A percentile compares a stretch with the other conserved stretches of the same genome.
phyloP scores from a whole-genome alignment of 2,113 vertebrate species.

The Platysternon megacephalum region DNA sequence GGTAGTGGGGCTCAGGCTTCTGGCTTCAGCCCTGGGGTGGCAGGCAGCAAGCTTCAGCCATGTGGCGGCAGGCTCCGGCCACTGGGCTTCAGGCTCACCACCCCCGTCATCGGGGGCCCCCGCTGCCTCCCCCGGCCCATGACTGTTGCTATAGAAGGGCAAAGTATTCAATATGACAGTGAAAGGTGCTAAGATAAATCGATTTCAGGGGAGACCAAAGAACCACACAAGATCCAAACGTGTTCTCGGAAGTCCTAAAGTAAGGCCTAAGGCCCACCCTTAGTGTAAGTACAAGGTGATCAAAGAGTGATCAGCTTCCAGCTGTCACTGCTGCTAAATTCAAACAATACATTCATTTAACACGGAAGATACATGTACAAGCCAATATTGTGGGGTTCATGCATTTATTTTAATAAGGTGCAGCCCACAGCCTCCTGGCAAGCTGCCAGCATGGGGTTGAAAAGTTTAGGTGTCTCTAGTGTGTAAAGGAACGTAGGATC shows the following conservation, averaged over 20 bases:
- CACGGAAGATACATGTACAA: rapidly evolving
- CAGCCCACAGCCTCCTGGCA: background rate
- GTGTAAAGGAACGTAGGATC: background rate
- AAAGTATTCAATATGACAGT: background rate
- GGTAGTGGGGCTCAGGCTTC: no score
- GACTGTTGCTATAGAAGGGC: background rate
- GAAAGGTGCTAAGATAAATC: background rate
- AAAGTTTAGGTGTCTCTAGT: background rate
- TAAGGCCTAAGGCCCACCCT: background rate
- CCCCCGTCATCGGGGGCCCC: no score
- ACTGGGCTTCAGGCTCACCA: no score
- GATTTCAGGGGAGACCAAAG: background rate
- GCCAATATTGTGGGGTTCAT: rapidly evolving
- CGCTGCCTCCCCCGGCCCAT: no score
- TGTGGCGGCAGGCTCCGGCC: no score
- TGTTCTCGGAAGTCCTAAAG: background rate
- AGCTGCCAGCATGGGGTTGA: background rate
- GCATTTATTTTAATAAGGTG: background rate
- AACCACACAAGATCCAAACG: background rate
- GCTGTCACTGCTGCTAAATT: background rate
- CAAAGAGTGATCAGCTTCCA: background rate
- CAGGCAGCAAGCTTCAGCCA: no score
- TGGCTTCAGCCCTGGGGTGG: no score
- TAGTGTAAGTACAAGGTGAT: rapidly evolving
- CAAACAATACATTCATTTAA: rapidly evolving